These are phyloP conservation scores for Opisthocomus hoazin DNA, from an alignment of 2,113 vertebrate genomes.

Conservation along the genomic window DNA sequence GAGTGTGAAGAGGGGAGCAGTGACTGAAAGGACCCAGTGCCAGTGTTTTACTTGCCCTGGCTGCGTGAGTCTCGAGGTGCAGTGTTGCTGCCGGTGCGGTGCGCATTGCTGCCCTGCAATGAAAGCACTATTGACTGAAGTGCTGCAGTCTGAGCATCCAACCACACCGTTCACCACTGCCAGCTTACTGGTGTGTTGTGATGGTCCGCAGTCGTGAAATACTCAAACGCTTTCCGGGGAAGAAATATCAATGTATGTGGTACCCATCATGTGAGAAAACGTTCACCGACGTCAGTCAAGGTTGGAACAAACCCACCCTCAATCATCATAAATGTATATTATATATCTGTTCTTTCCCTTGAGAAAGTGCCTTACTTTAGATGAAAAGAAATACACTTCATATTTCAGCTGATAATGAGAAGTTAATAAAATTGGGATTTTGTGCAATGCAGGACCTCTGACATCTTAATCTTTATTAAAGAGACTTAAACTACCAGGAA, in stretches of 20 bases:
- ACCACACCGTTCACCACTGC: accelerated
- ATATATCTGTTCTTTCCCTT: constrained; percentile 10
- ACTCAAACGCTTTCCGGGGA: accelerated
- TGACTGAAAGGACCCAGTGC: neutral
- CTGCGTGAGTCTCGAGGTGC: neutral
- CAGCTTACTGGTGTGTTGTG: neutral
- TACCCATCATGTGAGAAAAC: neutral
- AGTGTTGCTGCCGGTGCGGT: neutral
- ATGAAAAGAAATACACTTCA: constrained; percentile 61
- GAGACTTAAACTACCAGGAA: constrained; percentile 87
- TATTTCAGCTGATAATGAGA: constrained; percentile 78
- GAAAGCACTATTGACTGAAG: neutral
- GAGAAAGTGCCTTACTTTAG: constrained; percentile 8
- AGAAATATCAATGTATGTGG: neutral
- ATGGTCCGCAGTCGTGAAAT: accelerated
- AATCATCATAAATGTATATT: neutral
- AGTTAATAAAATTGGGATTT: constrained; percentile 89
- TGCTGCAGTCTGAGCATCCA: neutral
- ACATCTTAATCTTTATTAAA: constrained; percentile 99
- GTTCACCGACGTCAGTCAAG: neutral
- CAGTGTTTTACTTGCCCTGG: neutral
- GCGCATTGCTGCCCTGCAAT: neutral
- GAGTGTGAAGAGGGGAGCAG: accelerated
- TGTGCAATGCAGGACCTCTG: constrained; percentile 82
- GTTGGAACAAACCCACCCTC: neutral